A percentile compares a stretch with the other conserved stretches of the same genome.
phyloP scores from a whole-genome alignment of 2,113 vertebrate species.

The Myocastor coypus region DNA sequence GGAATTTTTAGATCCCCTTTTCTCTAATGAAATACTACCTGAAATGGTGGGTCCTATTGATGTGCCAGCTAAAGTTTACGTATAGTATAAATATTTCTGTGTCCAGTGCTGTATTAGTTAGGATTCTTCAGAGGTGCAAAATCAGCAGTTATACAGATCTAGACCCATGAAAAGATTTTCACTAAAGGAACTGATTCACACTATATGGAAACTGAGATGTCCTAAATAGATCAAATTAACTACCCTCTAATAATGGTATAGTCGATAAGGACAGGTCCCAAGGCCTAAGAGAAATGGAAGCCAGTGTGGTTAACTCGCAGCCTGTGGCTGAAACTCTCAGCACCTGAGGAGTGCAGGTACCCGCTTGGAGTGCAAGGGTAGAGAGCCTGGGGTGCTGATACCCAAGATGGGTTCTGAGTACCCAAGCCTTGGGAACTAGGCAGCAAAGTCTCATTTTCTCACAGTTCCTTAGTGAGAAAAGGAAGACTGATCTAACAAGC shows the following conservation, averaged over 20 bases:
- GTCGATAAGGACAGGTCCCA: too few species aligned
- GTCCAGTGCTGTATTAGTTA: background rate
- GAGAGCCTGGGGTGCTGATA: too few species aligned
- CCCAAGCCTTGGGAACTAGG: background rate
- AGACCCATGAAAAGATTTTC: background rate
- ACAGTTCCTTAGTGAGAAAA: background rate
- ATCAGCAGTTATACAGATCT: background rate
- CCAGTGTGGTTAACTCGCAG: background rate
- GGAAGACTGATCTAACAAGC: background rate
- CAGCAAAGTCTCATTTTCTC: background rate
- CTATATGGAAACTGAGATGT: background rate
- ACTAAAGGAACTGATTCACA: background rate
- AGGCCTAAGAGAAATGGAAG: background rate
- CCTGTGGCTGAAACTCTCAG: background rate
- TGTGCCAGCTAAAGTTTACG: background rate
- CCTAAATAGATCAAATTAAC: background rate
- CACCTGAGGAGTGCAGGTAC: too few species aligned
- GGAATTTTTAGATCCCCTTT: background rate
- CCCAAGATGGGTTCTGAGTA: background rate
- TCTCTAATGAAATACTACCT: background rate
- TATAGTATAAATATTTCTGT: background rate
- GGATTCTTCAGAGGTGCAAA: background rate
- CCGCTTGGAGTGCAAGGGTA: background rate
- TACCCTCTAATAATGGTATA: accelerated
- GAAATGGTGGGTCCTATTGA: background rate